Evolutionary conservation across 2,113 vertebrate genomes (phyloP), one percentile per base, ranked within the genome.

Genomic region (Crotalus helleri): DNA sequence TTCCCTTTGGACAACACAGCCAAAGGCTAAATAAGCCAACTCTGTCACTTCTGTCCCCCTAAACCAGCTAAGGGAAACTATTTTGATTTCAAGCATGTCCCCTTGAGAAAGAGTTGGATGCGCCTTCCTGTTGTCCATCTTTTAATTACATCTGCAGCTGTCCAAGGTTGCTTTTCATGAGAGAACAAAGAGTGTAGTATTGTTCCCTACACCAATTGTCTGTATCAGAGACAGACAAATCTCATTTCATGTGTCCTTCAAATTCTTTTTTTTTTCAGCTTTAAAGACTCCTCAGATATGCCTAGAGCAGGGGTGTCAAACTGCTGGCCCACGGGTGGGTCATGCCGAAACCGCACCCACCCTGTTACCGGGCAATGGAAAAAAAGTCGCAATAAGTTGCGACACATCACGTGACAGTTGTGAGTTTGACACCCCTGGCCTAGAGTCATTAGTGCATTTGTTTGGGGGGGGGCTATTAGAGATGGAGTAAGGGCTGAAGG

Each of bases 301-400:
- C 33, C 13, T 33, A 33, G 13, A 74, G 64, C 29, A 64, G 11
- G 11, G 61, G 61, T 69, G 4, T 69, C 61, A 15, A n/a, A 69
- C 29, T 13, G 26, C 29, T 0, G 4, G 26, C 29, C 26, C 4
- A 1, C 4, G 3, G 49, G 49, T 51, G 8, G 0, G 49, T 51
- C 49, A 51, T 51, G 49, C 49, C 1, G 49, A 51, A 51, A 51
- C 8, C 49, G 1, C 1, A 7, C 49, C 49, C 49, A 51, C 49
- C 49, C 49, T 9, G 49, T 51, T 51, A 8, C 49, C 49, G 44
- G 49, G 49, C 49, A 49, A 49, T 49, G 7, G 49, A 8, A 49
- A 8, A 49, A 51, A 51, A 51, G 7, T 49, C 7, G 6, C 49
- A 8, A 49, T 49, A 49, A 49, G 46, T 46, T 49, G 49, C 49